phyloP scores from a whole-genome alignment of 2,797 vertebrate genomes.

The Rhyacichthys aspro region DNA sequence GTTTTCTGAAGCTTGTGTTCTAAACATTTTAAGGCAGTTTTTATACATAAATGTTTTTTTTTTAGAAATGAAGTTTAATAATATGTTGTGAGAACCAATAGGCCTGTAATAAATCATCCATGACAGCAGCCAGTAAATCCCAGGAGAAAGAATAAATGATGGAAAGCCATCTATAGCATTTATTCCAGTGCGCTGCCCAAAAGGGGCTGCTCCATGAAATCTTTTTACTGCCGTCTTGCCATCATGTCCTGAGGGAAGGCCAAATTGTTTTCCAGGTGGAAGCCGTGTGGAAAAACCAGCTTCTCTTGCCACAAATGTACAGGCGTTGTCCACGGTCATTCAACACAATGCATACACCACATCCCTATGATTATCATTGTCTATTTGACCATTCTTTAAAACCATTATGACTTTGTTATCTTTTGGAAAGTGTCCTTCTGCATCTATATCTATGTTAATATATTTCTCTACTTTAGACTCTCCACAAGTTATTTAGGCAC shows the following conservation, averaged over 20 bases:
- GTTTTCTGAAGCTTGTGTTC: too few species aligned
- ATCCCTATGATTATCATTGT: too few species aligned
- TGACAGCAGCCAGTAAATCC: conserved; percentile 5
- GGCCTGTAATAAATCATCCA: conserved; percentile 1
- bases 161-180: conserved; percentile 13
- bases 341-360: too few species aligned
- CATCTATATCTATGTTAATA: too few species aligned
- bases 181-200: neutral
- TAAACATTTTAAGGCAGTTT: too few species aligned
- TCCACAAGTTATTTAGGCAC: too few species aligned
- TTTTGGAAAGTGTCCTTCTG: too few species aligned
- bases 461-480: too few species aligned
- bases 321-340: too few species aligned
- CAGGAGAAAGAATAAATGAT: conserved; percentile 17
- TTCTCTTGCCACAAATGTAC: conserved; percentile 6
- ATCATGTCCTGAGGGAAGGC: conserved; percentile 16
- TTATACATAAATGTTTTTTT: neutral
- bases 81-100: neutral
- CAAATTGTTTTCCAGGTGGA: conserved; percentile 12
- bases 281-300: conserved; percentile 30
- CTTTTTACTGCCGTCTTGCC: too few species aligned
- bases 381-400: too few species aligned
- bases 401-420: too few species aligned
- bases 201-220: neutral
- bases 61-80: neutral